phyloP scores from a whole-genome alignment of 2,888 invertebrate species.

The Apomyelois bistriatella region DNA sequence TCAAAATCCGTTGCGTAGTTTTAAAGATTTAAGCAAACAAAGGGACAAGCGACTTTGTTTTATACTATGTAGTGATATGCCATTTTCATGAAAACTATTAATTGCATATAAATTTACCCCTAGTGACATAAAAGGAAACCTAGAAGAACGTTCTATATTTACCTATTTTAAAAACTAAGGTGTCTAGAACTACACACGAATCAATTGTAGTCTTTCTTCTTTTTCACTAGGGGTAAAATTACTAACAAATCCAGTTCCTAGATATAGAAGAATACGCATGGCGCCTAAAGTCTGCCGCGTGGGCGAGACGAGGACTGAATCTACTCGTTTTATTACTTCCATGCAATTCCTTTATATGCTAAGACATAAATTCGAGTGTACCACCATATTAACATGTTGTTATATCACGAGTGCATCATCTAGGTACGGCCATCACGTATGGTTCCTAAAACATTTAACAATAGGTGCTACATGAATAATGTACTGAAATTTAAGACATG shows the following conservation, averaged over 20 bases:
- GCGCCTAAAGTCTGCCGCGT: conserved; percentile 70
- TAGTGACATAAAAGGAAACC: no score
- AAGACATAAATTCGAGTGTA: conserved; percentile 39
- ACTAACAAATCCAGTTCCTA: conserved; percentile 17
- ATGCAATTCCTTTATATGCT: conserved; percentile 56
- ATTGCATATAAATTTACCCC: no score
- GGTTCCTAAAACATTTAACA: background rate
- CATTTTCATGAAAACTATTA: no score
- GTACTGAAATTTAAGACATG: background rate
- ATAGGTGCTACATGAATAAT: background rate
- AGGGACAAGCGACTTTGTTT: no score
- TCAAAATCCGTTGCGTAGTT: no score
- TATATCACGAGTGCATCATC: conserved; percentile 13
- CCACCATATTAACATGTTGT: conserved; percentile 27
- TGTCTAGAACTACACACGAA: no score
- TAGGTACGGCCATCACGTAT: background rate
- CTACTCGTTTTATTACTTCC: conserved; percentile 60
- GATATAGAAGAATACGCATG: conserved; percentile 40
- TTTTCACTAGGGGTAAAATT: background rate
- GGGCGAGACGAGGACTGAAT: conserved; percentile 63
- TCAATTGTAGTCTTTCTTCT: no score
- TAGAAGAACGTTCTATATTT: no score
- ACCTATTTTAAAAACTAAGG: no score
- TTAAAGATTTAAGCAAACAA: no score
- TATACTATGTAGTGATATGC: no score